Conservation (phyloP, 2,888 invertebrate species). For the Pammene fasciana region DNA sequence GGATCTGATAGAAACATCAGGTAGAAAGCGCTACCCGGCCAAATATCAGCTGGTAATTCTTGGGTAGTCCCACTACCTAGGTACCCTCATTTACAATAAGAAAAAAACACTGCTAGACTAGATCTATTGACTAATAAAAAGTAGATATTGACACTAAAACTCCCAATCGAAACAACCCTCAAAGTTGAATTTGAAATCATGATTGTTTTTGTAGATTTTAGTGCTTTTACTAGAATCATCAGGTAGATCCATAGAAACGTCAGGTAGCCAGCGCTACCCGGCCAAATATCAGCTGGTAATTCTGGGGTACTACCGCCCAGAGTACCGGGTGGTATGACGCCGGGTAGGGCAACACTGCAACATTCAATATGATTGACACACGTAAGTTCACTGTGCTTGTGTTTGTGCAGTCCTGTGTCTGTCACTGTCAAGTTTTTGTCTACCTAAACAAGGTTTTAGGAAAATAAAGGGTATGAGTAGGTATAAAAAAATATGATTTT, state of each 20-base stretch:
- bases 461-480: no score
- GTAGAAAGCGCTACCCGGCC: constrained; percentile 62
- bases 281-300: constrained; percentile 99
- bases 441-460: no score
- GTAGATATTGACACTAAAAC: no score
- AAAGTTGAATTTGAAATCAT: no score
- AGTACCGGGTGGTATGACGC: constrained; percentile 93
- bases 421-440: constrained; percentile 19
- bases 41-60: constrained; percentile 99
- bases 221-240: neutral
- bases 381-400: constrained; percentile 62
- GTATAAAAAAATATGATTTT: no score
- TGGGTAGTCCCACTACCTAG: constrained; percentile 87
- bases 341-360: constrained; percentile 52
- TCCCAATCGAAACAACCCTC: no score
- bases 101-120: no score
- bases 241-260: constrained; percentile 31
- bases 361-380: constrained; percentile 56
- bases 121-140: no score
- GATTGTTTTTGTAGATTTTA: no score
- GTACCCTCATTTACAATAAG: no score
- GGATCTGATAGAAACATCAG: no score
- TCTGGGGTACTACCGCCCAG: constrained; percentile 92
- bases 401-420: constrained; percentile 7
- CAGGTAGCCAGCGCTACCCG: constrained; percentile 51